Evolutionary conservation across 2,888 invertebrate genomes (phyloP).

Genomic region (Drosophila subsilvestris): DNA sequence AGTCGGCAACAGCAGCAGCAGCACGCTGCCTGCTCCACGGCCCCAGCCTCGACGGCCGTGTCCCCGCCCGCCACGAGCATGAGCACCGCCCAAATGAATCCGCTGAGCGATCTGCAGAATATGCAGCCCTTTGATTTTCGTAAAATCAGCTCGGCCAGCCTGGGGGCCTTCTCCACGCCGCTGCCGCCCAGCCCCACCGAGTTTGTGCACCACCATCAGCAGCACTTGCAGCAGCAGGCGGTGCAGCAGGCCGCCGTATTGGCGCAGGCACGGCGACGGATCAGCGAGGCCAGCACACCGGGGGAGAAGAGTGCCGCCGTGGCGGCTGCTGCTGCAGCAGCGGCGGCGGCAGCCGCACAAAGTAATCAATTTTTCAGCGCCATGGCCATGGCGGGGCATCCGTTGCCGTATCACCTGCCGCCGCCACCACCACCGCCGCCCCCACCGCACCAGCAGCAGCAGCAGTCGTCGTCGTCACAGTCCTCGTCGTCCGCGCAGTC

Average conservation of each 20-base stretch:
- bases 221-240: conserved; percentile 64
- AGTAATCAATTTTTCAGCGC: conserved; percentile 87
- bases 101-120: conserved; percentile 94
- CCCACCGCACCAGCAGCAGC: conserved; percentile 24
- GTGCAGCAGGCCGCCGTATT: conserved; percentile 75
- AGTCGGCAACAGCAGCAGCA: neutral
- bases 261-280: conserved; percentile 85
- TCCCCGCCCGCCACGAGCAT: conserved; percentile 43
- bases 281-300: conserved; percentile 85
- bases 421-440: conserved; percentile 86
- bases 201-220: conserved; percentile 81
- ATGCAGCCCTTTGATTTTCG: conserved; percentile 98
- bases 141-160: conserved; percentile 86
- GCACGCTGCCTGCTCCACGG: conserved; percentile 16
- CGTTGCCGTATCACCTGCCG: conserved; percentile 87
- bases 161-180: conserved; percentile 84
- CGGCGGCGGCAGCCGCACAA: conserved; percentile 80
- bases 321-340: conserved; percentile 77
- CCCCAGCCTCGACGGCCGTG: conserved; percentile 1
- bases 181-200: conserved; percentile 78
- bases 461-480: conserved; percentile 8
- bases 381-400: conserved; percentile 86
- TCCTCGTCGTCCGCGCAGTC: conserved; percentile 85
- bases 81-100: conserved; percentile 85
- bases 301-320: conserved; percentile 80